These are phyloP conservation scores for Microcebus murinus DNA, from an alignment of 2,113 vertebrate genomes.

Conservation along the genomic window DNA sequence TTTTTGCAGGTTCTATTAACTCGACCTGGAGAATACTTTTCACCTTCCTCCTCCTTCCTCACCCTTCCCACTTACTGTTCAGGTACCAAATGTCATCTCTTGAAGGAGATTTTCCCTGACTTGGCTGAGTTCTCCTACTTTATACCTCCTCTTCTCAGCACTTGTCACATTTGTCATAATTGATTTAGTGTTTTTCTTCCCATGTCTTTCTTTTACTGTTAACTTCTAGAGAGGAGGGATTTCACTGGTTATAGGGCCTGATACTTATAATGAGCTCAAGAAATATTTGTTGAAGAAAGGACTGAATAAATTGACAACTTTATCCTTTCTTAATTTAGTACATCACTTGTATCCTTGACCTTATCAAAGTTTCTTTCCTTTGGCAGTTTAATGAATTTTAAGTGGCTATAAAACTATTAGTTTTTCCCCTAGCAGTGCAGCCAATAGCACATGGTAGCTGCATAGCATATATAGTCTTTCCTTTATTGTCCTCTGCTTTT, in stretches of 20 bases:
- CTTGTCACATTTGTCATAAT: neutral
- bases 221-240: neutral
- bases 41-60: neutral
- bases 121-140: neutral
- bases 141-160: neutral
- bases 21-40: neutral
- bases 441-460: neutral
- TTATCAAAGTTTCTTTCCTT: neutral
- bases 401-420: neutral
- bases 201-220: neutral
- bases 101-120: neutral
- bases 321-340: neutral
- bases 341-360: neutral
- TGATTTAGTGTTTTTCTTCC: slow-evolving; percentile 2
- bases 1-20: neutral
- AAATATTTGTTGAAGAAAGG: slow-evolving; percentile 7
- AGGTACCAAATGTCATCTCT: neutral
- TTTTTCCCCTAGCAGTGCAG: neutral
- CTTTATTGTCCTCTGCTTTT: neutral
- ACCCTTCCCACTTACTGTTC: neutral
- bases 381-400: neutral
- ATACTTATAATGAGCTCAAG: neutral
- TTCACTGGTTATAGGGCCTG: neutral
- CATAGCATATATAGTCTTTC: neutral
- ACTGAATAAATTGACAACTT: neutral